phyloP scores from a whole-genome alignment of 2,797 vertebrate species.

The Melanotaenia maccullochi region DNA sequence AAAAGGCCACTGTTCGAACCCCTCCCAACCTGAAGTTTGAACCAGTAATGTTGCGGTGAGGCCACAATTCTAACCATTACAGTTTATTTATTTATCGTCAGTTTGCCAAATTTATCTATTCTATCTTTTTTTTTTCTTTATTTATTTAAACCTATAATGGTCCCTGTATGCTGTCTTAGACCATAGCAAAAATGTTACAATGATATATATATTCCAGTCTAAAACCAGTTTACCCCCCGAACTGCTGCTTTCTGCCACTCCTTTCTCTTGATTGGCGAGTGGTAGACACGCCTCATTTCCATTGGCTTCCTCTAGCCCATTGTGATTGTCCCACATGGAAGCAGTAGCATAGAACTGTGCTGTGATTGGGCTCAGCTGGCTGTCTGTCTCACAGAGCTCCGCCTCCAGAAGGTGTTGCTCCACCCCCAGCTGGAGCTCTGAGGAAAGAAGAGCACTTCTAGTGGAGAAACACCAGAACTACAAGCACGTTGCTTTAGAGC shows the following conservation, averaged over 20 bases:
- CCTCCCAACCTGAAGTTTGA: too few relatives aligned
- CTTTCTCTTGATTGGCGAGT: constrained; percentile 77
- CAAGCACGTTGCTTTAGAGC: not conserved
- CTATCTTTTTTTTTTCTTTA: too few relatives aligned
- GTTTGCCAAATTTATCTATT: too few relatives aligned
- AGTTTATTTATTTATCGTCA: too few relatives aligned
- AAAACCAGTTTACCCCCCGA: constrained; percentile 74
- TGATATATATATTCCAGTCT: not conserved
- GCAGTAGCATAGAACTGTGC: constrained; percentile 70
- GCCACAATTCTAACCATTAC: too few relatives aligned
- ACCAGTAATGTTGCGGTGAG: too few relatives aligned
- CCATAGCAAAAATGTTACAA: too few relatives aligned
- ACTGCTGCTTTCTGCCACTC: constrained; percentile 69
- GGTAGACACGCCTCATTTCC: constrained; percentile 69
- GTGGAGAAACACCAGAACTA: constrained; percentile 49
- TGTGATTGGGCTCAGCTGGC: constrained; percentile 78
- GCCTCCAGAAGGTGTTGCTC: constrained; percentile 78
- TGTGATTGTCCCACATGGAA: constrained; percentile 78
- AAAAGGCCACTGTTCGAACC: too few relatives aligned
- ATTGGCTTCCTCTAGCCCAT: constrained; percentile 78
- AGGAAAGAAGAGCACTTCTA: constrained; percentile 73
- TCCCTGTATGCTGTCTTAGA: too few relatives aligned
- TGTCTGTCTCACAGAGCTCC: constrained; percentile 74
- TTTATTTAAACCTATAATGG: too few relatives aligned
- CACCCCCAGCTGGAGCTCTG: constrained; percentile 80